These are phyloP conservation scores for Belgica antarctica DNA, from an alignment of 2,888 invertebrate species.

Conservation along the genomic window DNA sequence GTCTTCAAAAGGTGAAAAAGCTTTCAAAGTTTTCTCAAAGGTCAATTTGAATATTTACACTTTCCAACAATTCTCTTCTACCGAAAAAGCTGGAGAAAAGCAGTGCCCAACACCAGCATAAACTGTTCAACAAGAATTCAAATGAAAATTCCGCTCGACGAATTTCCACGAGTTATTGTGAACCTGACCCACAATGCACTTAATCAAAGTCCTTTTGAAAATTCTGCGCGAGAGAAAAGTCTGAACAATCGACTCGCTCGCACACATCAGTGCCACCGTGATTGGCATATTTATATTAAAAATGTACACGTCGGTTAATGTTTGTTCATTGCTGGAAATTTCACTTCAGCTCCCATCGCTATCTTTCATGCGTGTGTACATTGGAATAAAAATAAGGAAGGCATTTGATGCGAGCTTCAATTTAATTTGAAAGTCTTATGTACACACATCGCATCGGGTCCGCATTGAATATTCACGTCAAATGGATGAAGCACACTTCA, in stretches of 20 bases:
- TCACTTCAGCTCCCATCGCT: not conserved
- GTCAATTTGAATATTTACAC: too few relatives aligned
- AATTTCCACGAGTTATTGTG: too few relatives aligned
- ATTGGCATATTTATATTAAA: slow-evolving; percentile 39
- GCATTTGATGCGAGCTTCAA: not conserved
- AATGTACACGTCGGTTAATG: not conserved
- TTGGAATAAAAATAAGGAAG: not conserved
- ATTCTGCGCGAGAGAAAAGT: not conserved
- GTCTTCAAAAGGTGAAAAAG: too few relatives aligned
- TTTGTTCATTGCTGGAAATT: not conserved
- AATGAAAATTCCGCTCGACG: too few relatives aligned
- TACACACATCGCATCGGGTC: not conserved
- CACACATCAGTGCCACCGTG: not conserved
- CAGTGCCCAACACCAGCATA: too few relatives aligned
- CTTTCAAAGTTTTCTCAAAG: too few relatives aligned
- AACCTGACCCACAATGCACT: too few relatives aligned
- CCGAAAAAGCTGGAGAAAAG: too few relatives aligned
- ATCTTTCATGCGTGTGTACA: not conserved
- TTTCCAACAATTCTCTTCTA: too few relatives aligned
- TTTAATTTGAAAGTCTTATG: not conserved
- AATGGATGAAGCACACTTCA: not conserved
- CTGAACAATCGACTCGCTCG: not conserved
- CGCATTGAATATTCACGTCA: not conserved
- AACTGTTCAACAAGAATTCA: too few relatives aligned
- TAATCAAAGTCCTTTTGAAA: too few relatives aligned